Evolutionary conservation across 2,113 vertebrate genomes (phyloP).

Genomic region (Boulengeromyrus knoepffleri): DNA sequence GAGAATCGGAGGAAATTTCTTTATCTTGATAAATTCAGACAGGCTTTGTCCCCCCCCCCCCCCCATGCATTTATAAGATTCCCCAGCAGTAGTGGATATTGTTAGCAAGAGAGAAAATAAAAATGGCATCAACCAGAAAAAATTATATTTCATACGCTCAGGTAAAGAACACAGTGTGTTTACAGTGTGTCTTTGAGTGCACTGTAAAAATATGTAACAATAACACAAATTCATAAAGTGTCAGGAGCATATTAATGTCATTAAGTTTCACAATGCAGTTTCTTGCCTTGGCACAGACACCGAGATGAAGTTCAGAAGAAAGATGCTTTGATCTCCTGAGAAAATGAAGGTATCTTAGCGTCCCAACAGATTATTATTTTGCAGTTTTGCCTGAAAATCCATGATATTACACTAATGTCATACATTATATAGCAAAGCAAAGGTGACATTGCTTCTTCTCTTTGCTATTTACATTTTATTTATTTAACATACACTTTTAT

Average conservation of each 20-base stretch:
- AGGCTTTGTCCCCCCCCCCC: conserved; percentile 38
- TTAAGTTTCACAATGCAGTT: neutral
- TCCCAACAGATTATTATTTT: neutral
- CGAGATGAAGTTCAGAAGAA: neutral
- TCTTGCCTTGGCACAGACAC: neutral
- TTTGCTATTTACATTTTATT: neutral
- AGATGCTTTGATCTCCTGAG: neutral
- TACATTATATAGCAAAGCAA: neutral
- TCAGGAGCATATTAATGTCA: neutral
- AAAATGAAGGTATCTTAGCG: neutral
- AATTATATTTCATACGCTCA: neutral
- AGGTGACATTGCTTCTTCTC: neutral
- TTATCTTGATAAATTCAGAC: conserved; percentile 60
- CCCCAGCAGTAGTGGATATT: conserved; percentile 47
- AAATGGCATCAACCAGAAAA: neutral
- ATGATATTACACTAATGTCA: neutral
- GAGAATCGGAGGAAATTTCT: conserved; percentile 42
- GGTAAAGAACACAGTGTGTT: neutral
- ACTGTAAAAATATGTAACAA: neutral
- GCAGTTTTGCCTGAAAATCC: neutral
- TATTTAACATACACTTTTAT: neutral
- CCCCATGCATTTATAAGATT: conserved; percentile 40
- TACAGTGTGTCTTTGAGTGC: neutral
- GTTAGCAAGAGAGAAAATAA: conserved; percentile 32
- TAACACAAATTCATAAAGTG: neutral